Conservation (phyloP, 2,113 vertebrate species). For the Lipotes vexillifer region DNA sequence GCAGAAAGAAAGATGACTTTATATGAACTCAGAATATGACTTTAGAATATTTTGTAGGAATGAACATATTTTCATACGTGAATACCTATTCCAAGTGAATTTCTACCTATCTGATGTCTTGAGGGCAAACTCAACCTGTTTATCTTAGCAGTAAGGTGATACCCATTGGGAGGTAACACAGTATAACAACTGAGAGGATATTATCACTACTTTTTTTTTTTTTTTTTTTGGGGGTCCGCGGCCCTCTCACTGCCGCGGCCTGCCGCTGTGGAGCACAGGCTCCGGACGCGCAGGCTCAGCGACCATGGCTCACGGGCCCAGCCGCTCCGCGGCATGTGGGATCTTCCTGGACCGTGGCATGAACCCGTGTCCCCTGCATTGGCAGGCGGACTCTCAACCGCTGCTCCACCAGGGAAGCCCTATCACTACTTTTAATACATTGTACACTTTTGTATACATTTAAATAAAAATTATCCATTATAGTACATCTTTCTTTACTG, state of each 20-base stretch:
- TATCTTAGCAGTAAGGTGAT: background rate
- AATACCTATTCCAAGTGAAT: background rate
- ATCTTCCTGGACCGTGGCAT: rapidly evolving
- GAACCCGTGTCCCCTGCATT: rapidly evolving
- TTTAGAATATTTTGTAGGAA: background rate
- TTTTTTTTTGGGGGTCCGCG: no score
- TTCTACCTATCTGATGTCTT: background rate
- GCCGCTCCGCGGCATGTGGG: no score
- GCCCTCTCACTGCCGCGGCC: no score
- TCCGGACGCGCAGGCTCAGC: no score
- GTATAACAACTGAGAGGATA: background rate
- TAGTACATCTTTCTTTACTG: background rate
- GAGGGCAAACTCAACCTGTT: background rate
- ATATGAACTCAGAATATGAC: background rate
- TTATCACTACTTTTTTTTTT: background rate
- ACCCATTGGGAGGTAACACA: background rate
- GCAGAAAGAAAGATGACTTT: background rate
- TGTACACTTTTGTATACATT: background rate
- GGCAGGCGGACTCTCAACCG: no score
- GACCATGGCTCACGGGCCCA: no score
- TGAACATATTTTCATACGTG: background rate
- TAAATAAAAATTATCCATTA: background rate
- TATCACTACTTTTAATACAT: background rate
- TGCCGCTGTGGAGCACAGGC: no score
- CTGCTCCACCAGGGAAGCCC: no score